These are phyloP conservation scores for Pseudeuparius sepicola DNA, from an alignment of 2,888 invertebrate genomes.

Conservation along the genomic window DNA sequence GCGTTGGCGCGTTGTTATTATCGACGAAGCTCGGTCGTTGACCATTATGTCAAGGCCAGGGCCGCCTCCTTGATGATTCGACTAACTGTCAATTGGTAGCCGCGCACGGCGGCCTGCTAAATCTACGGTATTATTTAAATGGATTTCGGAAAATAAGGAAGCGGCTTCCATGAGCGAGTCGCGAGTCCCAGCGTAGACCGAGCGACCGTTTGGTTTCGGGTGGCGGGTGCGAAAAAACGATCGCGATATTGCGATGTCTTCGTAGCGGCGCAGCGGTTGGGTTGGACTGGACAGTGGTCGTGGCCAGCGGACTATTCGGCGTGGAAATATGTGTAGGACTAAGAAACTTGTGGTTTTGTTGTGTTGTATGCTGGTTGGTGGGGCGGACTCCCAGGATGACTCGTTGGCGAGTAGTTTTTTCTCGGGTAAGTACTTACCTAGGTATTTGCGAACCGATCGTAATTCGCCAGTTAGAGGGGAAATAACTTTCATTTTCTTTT, in stretches of 20 bases:
- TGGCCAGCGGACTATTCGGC: slow-evolving; percentile 18
- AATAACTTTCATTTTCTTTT: slow-evolving; percentile 19
- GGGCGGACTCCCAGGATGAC: slow-evolving; percentile 52
- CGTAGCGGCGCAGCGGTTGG: slow-evolving; percentile 29
- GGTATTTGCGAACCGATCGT: slow-evolving; percentile 8
- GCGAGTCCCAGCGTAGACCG: no score
- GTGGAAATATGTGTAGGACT: slow-evolving; percentile 29
- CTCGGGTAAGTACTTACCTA: slow-evolving; percentile 49
- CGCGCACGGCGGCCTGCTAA: no score
- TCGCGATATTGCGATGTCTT: no score
- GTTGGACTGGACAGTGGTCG: slow-evolving; percentile 23
- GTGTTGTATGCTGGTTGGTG: slow-evolving; percentile 28
- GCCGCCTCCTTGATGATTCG: slow-evolving; percentile 24
- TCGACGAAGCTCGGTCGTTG: no score
- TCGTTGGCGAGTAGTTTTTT: slow-evolving; percentile 74
- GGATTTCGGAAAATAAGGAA: no score
- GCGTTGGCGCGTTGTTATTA: no score
- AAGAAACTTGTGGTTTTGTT: slow-evolving; percentile 21
- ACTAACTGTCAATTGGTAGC: slow-evolving; percentile 27
- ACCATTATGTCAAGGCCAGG: slow-evolving; percentile 27
- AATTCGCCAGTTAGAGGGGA: no score
- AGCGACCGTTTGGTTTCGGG: no score
- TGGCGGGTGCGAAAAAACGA: no score
- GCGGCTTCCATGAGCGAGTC: no score
- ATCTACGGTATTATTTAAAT: no score